A percentile compares a stretch with the other conserved stretches of the same genome.
These are phyloP conservation scores for Hyppa rectilinea DNA, from an alignment of 2,888 invertebrate species.

Conservation along the genomic window DNA sequence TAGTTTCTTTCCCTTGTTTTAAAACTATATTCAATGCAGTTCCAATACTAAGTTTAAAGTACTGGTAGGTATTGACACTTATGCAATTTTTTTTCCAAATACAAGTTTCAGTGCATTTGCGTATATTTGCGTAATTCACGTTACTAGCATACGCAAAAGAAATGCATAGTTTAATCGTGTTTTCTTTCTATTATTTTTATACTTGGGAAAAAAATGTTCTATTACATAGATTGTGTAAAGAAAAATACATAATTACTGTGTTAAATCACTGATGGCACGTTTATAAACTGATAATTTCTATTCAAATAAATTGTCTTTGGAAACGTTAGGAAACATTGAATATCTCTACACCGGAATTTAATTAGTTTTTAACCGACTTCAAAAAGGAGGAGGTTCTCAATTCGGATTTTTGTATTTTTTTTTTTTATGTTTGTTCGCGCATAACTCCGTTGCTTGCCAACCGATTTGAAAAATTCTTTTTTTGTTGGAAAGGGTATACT, in stretches of 20 bases:
- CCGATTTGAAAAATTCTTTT: too few species aligned
- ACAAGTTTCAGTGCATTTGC: not conserved
- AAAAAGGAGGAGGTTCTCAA: too few species aligned
- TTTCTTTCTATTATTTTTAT: not conserved
- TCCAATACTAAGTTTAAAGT: constrained; percentile 7
- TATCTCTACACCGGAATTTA: constrained; percentile 15
- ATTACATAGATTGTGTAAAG: constrained; percentile 8
- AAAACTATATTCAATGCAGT: not conserved
- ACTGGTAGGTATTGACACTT: not conserved
- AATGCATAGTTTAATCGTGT: constrained; percentile 16
- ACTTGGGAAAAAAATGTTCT: not conserved
- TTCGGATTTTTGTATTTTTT: too few species aligned
- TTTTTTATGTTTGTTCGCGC: too few species aligned
- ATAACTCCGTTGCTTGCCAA: too few species aligned
- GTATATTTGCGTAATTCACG: not conserved
- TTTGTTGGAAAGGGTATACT: too few species aligned
- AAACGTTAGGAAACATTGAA: constrained; percentile 11
- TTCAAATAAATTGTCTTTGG: constrained; percentile 13
- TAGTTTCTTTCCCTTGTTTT: not conserved
- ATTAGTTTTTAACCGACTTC: too few species aligned
- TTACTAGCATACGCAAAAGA: not conserved
- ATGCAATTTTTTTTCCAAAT: not conserved
- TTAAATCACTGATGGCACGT: constrained; percentile 4
- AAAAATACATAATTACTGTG: not conserved
- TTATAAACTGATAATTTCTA: constrained; percentile 28